These are phyloP conservation scores for Eupsilia transversa DNA, from an alignment of 2,888 invertebrate species.

Conservation along the genomic window DNA sequence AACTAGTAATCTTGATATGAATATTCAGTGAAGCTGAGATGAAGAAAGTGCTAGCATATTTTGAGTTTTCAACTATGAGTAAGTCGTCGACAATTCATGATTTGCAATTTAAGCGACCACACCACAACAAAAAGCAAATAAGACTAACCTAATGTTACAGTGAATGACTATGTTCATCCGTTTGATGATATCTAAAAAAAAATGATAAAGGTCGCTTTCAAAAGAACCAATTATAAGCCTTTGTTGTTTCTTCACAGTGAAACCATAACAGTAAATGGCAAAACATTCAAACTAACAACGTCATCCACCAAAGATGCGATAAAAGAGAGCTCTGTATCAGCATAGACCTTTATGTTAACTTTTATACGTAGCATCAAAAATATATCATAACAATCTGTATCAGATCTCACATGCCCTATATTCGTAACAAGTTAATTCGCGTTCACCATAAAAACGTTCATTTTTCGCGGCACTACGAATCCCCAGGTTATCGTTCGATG, in stretches of 20 bases:
- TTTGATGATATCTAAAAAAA: constrained; percentile 42
- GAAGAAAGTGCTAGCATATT: constrained; percentile 58
- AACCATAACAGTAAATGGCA: constrained; percentile 51
- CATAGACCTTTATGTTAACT: constrained; percentile 55
- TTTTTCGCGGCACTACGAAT: constrained; percentile 63
- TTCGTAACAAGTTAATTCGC: constrained; percentile 70
- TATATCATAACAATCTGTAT: constrained; percentile 64
- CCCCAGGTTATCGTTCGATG: constrained; percentile 69
- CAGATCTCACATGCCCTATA: constrained; percentile 65
- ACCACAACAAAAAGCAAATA: constrained; percentile 27
- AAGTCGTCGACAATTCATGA: constrained; percentile 46
- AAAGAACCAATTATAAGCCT: constrained; percentile 45
- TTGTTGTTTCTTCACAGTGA: constrained; percentile 35
- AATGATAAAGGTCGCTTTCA: constrained; percentile 22
- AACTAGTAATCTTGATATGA: constrained; percentile 64
- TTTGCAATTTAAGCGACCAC: constrained; percentile 39
- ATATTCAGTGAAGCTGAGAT: constrained; percentile 61
- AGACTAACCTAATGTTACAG: constrained; percentile 21
- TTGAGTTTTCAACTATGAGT: constrained; percentile 53
- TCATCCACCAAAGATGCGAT: constrained; percentile 51
- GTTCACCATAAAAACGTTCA: constrained; percentile 70
- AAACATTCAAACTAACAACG: constrained; percentile 58
- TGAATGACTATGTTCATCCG: constrained; percentile 9
- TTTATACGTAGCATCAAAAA: constrained; percentile 62
- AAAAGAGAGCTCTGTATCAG: constrained; percentile 47